Conservation (phyloP, 2,797 vertebrate genomes). For the Onychomys leucogaster region DNA sequence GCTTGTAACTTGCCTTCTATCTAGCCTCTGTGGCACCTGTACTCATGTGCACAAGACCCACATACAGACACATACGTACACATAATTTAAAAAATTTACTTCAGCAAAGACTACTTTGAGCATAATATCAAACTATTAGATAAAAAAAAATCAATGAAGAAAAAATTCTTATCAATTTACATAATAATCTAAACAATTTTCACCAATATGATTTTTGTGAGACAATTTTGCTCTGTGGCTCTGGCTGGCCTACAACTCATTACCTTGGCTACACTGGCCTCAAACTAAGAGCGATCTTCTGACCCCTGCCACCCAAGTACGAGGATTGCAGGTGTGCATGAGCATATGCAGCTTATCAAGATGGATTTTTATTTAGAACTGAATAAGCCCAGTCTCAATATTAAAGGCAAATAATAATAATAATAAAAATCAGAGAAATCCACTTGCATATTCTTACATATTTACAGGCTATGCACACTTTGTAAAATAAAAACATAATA, state of each 20-base stretch:
- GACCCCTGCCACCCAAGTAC: background rate
- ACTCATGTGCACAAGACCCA: background rate
- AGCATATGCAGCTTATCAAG: background rate
- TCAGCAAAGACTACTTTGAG: background rate
- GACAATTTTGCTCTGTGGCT: background rate
- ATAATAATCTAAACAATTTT: slow-evolving; percentile 41
- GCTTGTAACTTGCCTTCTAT: background rate
- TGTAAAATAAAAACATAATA: slow-evolving; percentile 8
- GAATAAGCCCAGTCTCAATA: background rate
- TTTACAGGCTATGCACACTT: background rate
- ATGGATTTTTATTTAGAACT: slow-evolving; percentile 30
- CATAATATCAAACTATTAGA: background rate
- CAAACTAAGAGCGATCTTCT: background rate
- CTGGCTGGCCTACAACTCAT: background rate
- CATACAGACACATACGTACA: background rate
- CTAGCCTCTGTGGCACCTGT: background rate
- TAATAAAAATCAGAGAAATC: slow-evolving; percentile 22
- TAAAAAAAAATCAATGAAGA: slow-evolving; percentile 32
- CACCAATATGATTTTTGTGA: background rate
- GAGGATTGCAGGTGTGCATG: too few species aligned
- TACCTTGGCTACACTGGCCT: background rate
- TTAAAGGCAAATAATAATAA: background rate
- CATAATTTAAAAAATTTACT: background rate
- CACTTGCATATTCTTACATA: background rate
- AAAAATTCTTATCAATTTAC: background rate